phyloP scores from a whole-genome alignment of 2,113 vertebrate species.

The Cynopterus brachyotis region DNA sequence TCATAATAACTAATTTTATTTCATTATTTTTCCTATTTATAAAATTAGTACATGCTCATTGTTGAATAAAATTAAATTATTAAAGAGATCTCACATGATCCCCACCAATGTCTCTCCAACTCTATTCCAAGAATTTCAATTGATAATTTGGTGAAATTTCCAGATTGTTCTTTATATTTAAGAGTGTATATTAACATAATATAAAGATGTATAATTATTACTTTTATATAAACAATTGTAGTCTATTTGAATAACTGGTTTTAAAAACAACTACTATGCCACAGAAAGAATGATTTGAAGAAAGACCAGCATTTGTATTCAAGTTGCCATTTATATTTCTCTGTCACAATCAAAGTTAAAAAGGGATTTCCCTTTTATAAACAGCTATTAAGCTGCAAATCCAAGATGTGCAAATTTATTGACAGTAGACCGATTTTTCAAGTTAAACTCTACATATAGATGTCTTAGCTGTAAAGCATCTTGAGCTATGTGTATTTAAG shows the following conservation, averaged over 20 bases:
- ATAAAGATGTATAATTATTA: not conserved
- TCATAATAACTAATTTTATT: not conserved
- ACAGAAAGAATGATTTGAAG: not conserved
- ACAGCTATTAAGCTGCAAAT: not conserved
- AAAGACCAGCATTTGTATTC: not conserved
- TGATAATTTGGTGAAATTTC: not conserved
- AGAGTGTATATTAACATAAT: not conserved
- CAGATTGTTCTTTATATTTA: not conserved
- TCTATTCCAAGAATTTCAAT: not conserved
- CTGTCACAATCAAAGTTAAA: not conserved
- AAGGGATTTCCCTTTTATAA: not conserved
- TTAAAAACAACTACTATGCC: not conserved
- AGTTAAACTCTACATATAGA: not conserved
- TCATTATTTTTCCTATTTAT: conserved; percentile 10
- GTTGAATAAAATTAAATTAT: not conserved
- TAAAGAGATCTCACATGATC: not conserved
- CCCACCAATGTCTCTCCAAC: not conserved
- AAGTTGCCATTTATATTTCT: not conserved
- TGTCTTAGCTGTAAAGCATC: not conserved
- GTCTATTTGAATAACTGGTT: not conserved
- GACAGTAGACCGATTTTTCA: not conserved
- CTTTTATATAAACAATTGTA: not conserved
- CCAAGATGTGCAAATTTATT: not conserved
- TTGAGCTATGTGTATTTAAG: not conserved
- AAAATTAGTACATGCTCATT: not conserved